Conservation (phyloP, 2,113 vertebrate genomes). For the Silurus glanis region DNA sequence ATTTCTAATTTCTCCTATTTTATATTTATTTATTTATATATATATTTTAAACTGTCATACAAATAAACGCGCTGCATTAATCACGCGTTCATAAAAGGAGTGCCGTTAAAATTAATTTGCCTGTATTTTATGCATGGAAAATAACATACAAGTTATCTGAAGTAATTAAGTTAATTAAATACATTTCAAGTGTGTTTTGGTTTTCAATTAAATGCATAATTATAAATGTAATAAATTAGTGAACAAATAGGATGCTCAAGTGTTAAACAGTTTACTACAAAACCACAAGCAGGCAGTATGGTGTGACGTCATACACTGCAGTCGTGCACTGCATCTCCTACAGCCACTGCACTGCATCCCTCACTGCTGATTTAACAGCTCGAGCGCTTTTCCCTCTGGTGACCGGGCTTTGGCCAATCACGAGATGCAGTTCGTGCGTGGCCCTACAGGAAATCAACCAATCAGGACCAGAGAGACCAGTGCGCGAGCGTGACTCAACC, state of each 20-base stretch:
- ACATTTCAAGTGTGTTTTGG: background rate
- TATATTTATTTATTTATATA: too few relatives aligned
- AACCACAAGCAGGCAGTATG: too few relatives aligned
- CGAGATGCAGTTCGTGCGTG: slow-evolving; percentile 25
- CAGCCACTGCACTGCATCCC: background rate
- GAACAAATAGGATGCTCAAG: background rate
- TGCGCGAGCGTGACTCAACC: slow-evolving; percentile 39
- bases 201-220: background rate
- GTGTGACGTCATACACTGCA: too few relatives aligned
- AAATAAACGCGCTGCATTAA: too few relatives aligned
- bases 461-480: slow-evolving; percentile 52
- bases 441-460: slow-evolving; percentile 63
- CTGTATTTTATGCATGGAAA: too few relatives aligned
- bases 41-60: too few relatives aligned
- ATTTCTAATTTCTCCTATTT: too few relatives aligned
- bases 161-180: too few relatives aligned
- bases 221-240: background rate
- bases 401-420: slow-evolving; percentile 58
- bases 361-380: background rate
- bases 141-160: background rate
- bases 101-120: too few relatives aligned
- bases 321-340: background rate
- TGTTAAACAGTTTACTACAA: background rate
- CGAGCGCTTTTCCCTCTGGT: background rate
- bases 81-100: too few relatives aligned